Percentiles rank a stretch among this genome's conserved stretches.
Evolutionary conservation across 2,888 invertebrate species (phyloP).

Genomic region (Sinelater perroti): DNA sequence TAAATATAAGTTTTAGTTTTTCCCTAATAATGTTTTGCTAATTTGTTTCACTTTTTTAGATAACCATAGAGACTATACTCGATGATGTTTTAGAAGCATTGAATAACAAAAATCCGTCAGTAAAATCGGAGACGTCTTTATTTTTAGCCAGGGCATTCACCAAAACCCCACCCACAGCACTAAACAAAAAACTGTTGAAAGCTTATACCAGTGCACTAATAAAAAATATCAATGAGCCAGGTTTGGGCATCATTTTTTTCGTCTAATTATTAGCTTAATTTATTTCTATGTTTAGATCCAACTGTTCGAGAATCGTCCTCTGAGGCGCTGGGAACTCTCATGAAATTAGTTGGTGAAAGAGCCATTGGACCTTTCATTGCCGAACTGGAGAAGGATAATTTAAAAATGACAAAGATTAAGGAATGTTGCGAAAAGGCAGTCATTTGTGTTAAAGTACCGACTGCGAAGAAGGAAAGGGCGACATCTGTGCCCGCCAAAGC

Average conservation of each 20-base stretch:
- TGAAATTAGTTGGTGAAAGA: constrained; percentile 94
- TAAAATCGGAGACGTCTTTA: constrained; percentile 85
- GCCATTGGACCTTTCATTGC: constrained; percentile 83
- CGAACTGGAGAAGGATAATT: constrained; percentile 88
- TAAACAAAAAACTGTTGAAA: constrained; percentile 92
- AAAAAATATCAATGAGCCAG: constrained; percentile 80
- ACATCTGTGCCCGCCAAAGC: constrained; percentile 65
- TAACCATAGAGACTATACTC: constrained; percentile 80
- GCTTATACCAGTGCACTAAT: constrained; percentile 78
- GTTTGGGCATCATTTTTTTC: constrained; percentile 61
- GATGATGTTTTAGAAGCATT: constrained; percentile 88
- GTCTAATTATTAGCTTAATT: too few relatives aligned
- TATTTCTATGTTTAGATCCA: constrained; percentile 79
- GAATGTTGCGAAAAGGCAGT: constrained; percentile 94
- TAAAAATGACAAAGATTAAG: constrained; percentile 94
- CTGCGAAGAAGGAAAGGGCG: constrained; percentile 70
- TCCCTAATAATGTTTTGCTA: too few relatives aligned
- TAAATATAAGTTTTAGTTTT: too few relatives aligned
- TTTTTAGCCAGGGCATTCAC: constrained; percentile 87
- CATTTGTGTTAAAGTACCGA: constrained; percentile 76
- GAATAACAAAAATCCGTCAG: constrained; percentile 89
- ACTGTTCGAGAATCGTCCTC: constrained; percentile 91
- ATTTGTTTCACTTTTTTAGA: constrained; percentile 66
- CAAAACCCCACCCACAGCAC: constrained; percentile 78
- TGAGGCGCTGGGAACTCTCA: constrained; percentile 91